phyloP scores from a whole-genome alignment of 1,140 invertebrate genomes.

The Euglossa dilemma region DNA sequence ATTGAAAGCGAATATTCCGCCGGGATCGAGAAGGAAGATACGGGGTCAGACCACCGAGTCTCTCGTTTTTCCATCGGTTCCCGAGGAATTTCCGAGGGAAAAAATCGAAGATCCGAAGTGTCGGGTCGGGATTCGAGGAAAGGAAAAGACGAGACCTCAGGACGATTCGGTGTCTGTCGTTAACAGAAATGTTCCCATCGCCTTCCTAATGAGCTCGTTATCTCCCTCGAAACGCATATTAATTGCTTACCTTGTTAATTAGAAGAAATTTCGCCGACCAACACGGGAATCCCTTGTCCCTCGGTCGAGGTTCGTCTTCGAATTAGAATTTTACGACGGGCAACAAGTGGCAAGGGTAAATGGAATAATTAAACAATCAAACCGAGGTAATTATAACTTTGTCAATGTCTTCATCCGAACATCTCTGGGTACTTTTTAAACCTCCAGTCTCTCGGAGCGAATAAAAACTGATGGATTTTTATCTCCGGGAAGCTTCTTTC shows the following conservation, averaged over 20 bases:
- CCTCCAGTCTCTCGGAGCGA: too few species aligned
- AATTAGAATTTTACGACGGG: not conserved
- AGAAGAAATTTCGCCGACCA: slow-evolving; percentile 7
- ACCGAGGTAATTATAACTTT: not conserved
- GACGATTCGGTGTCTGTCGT: slow-evolving; percentile 23
- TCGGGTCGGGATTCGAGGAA: not conserved
- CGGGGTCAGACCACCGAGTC: not conserved
- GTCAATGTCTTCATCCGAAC: too few species aligned
- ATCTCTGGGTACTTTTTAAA: too few species aligned
- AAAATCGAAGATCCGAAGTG: not conserved
- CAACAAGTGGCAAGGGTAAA: not conserved
- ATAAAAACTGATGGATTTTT: too few species aligned
- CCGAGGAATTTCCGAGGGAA: not conserved
- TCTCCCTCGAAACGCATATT: slow-evolving; percentile 23
- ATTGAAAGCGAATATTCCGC: not conserved
- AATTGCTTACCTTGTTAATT: slow-evolving; percentile 38
- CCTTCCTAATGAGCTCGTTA: slow-evolving; percentile 41
- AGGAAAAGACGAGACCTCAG: slow-evolving; percentile 13
- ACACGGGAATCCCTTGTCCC: too few species aligned
- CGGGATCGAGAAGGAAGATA: not conserved
- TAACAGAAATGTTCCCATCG: slow-evolving; percentile 25
- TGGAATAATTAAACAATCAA: not conserved
- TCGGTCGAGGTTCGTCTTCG: not conserved
- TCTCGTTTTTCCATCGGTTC: not conserved
- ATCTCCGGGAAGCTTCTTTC: too few species aligned